Percentiles rank a stretch among this genome's conserved stretches.
These are phyloP conservation scores for Melanotus villosus DNA, from an alignment of 2,888 invertebrate genomes.

Conservation along the genomic window DNA sequence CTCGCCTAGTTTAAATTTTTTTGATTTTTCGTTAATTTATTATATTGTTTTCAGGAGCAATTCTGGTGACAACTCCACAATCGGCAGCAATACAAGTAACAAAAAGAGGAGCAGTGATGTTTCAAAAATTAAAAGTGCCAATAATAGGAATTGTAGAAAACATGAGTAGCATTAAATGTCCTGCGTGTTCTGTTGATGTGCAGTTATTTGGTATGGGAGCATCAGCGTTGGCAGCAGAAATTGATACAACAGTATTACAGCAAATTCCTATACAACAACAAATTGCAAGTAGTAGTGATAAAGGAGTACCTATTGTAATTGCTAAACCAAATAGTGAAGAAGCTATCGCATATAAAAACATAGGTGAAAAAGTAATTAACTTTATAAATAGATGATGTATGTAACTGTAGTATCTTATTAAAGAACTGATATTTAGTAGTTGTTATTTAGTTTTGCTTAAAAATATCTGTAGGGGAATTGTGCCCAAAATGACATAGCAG, in stretches of 20 bases:
- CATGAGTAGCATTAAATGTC: conserved; percentile 87
- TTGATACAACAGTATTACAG: conserved; percentile 78
- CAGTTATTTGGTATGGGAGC: conserved; percentile 82
- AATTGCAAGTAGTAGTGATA: conserved; percentile 80
- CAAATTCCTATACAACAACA: conserved; percentile 82
- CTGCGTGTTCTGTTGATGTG: conserved; percentile 81
- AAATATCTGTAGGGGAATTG: too few relatives aligned
- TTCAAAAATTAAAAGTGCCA: conserved; percentile 85
- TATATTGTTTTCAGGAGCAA: conserved; percentile 78
- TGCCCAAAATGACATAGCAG: too few relatives aligned
- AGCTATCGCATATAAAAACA: conserved; percentile 53
- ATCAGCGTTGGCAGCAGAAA: conserved; percentile 73
- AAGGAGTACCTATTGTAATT: conserved; percentile 82
- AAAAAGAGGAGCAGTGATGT: conserved; percentile 89
- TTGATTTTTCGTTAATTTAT: too few relatives aligned
- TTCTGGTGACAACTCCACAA: conserved; percentile 96
- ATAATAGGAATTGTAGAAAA: conserved; percentile 92
- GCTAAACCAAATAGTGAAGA: conserved; percentile 71
- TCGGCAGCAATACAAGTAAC: conserved; percentile 90
- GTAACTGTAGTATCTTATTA: too few relatives aligned
- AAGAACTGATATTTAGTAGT: too few relatives aligned
- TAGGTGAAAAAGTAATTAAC: conserved; percentile 56
- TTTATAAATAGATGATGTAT: conserved; percentile 49
- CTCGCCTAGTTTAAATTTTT: too few relatives aligned
- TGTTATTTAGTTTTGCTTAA: too few relatives aligned